Conservation (phyloP, 1,140 invertebrate genomes). For the Campodea augens region DNA sequence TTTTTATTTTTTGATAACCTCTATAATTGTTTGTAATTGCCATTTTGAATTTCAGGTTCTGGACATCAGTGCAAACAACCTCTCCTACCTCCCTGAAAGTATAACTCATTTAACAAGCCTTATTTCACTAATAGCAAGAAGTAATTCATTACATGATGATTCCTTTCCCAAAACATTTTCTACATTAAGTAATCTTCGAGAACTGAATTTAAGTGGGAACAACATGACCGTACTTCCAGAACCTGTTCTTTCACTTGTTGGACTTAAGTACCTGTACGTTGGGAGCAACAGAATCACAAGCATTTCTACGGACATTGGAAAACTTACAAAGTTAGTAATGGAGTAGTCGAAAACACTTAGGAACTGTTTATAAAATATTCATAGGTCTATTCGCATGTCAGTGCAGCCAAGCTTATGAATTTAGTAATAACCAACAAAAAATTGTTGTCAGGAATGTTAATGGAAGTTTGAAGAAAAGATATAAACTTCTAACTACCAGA, state of each 20-base stretch:
- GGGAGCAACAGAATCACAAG: constrained; percentile 68
- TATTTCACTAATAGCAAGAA: constrained; percentile 60
- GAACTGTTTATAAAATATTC: too few species aligned
- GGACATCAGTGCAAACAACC: constrained; percentile 73
- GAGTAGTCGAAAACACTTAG: too few species aligned
- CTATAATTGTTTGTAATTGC: too few species aligned
- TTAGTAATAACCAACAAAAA: too few species aligned
- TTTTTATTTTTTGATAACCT: too few species aligned
- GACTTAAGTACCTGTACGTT: constrained; percentile 66
- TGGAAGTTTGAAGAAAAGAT: too few species aligned
- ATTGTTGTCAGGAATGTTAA: too few species aligned
- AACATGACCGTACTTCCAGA: constrained; percentile 59
- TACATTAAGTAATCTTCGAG: constrained; percentile 36
- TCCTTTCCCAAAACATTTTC: constrained; percentile 69
- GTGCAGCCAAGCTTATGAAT: too few species aligned
- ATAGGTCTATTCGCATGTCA: too few species aligned
- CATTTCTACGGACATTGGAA: constrained; percentile 62
- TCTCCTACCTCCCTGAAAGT: constrained; percentile 51
- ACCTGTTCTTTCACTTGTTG: constrained; percentile 57
- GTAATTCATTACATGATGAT: constrained; percentile 62
- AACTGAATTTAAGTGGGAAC: constrained; percentile 87
- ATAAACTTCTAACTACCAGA: too few species aligned
- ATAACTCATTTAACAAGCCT: constrained; percentile 45
- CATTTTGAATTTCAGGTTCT: constrained; percentile 38
- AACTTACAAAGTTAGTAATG: constrained; percentile 50